Percentiles rank a stretch among this genome's conserved stretches.
phyloP scores from a whole-genome alignment of 2,888 invertebrate species.

The Amphiduros pacificus region DNA sequence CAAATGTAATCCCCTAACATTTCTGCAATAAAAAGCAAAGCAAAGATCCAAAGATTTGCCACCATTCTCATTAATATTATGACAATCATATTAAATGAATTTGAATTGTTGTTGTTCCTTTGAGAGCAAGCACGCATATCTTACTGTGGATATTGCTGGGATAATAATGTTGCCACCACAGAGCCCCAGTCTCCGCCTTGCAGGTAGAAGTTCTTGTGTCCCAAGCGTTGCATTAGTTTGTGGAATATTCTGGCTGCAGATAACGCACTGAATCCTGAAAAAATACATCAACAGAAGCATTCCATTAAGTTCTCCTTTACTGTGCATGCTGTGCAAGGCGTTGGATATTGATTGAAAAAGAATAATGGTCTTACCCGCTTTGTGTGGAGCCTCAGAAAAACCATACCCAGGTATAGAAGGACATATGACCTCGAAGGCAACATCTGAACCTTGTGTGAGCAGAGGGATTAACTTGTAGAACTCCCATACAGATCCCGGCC shows the following conservation, averaged over 20 bases:
- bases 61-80: no score
- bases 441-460: no score
- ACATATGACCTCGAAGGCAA: slow-evolving; percentile 58
- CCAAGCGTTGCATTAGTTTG: slow-evolving; percentile 74
- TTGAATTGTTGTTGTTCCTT: no score
- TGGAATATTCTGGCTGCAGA: slow-evolving; percentile 62
- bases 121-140: no score
- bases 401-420: slow-evolving; percentile 66
- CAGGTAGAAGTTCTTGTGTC: slow-evolving; percentile 69
- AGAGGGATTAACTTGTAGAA: slow-evolving; percentile 74
- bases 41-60: no score
- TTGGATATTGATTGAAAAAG: no score
- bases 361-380: no score
- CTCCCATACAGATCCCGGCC: slow-evolving; percentile 83
- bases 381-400: slow-evolving; percentile 65
- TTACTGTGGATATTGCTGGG: slow-evolving; percentile 66
- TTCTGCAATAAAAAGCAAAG: no score
- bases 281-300: no score
- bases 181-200: slow-evolving; percentile 87
- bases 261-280: slow-evolving; percentile 2
- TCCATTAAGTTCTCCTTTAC: no score
- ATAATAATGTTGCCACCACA: slow-evolving; percentile 67
- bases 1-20: slow-evolving; percentile 15
- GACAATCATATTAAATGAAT: no score
- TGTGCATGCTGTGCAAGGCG: no score